phyloP scores from a whole-genome alignment of 2,888 invertebrate genomes.

The Psococerastis gibbosa region DNA sequence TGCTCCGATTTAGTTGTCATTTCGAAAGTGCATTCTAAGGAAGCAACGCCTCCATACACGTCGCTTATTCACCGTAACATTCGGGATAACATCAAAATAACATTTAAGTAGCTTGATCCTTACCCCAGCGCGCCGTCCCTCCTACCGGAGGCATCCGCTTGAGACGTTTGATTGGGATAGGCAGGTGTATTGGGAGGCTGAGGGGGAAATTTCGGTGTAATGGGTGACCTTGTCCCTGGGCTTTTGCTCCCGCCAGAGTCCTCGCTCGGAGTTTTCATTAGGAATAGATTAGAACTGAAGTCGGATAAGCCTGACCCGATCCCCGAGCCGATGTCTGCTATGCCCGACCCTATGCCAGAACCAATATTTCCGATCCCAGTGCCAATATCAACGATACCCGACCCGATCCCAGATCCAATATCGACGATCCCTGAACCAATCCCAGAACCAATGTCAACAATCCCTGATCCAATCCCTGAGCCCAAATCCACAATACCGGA shows the following conservation, averaged over 20 bases:
- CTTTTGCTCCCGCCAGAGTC: constrained; percentile 34
- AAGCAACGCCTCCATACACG: no score
- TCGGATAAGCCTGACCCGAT: constrained; percentile 29
- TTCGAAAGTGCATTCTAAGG: no score
- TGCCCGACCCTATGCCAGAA: constrained; percentile 1
- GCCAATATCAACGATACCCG: constrained; percentile 7
- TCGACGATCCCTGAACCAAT: constrained; percentile 16
- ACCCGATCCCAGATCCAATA: constrained; percentile 12
- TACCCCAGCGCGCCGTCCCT: constrained; percentile 14
- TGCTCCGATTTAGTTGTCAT: no score
- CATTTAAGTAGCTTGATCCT: no score
- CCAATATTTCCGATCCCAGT: background rate
- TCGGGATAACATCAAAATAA: no score
- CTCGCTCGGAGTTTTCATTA: constrained; percentile 81
- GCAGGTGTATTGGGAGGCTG: constrained; percentile 18
- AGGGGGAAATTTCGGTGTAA: constrained; percentile 17
- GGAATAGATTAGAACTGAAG: constrained; percentile 86
- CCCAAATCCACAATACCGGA: constrained; percentile 16
- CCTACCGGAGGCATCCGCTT: constrained; percentile 10
- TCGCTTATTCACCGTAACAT: no score
- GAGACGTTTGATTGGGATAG: constrained; percentile 15
- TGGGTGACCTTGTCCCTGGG: constrained; percentile 24
- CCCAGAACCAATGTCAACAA: constrained; percentile 6
- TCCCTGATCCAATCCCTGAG: constrained; percentile 9
- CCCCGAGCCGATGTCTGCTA: constrained; percentile 20